These are phyloP conservation scores for Telmatochromis sp. DNA, from an alignment of 2,113 vertebrate genomes.

Conservation along the genomic window DNA sequence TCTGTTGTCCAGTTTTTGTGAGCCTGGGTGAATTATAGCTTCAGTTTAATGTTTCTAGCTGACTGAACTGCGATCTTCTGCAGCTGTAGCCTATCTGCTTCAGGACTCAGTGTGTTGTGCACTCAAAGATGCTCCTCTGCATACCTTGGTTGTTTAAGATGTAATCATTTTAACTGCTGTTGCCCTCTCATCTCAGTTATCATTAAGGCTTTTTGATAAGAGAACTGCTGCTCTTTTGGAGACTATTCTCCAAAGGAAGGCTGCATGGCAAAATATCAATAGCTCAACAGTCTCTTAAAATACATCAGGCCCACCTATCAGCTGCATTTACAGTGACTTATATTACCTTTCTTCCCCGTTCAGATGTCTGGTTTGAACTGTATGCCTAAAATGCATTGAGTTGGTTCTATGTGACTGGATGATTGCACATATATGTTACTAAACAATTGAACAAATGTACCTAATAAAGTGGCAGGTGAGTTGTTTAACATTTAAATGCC, in stretches of 20 bases:
- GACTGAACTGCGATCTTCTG: background rate
- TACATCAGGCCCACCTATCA: fast-evolving
- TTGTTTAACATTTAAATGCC: background rate
- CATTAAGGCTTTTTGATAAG: background rate
- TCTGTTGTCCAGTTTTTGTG: background rate
- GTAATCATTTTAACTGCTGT: background rate
- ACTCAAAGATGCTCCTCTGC: background rate
- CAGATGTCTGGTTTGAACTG: background rate
- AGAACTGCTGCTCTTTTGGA: background rate
- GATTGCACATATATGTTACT: background rate
- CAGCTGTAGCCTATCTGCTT: background rate
- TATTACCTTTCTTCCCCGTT: background rate
- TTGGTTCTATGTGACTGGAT: background rate
- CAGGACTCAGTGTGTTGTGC: background rate
- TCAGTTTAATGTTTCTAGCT: background rate
- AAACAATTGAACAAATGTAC: background rate
- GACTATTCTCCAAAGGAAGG: background rate
- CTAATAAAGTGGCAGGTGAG: background rate
- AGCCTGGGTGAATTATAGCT: background rate
- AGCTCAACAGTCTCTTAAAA: background rate
- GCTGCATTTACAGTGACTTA: background rate
- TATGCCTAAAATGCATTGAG: background rate
- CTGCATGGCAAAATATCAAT: background rate
- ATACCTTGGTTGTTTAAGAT: background rate
- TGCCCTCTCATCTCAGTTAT: background rate